Base-by-base conservation (phyloP, 2,797 vertebrate species). In the Parambassis ranga region DNA sequence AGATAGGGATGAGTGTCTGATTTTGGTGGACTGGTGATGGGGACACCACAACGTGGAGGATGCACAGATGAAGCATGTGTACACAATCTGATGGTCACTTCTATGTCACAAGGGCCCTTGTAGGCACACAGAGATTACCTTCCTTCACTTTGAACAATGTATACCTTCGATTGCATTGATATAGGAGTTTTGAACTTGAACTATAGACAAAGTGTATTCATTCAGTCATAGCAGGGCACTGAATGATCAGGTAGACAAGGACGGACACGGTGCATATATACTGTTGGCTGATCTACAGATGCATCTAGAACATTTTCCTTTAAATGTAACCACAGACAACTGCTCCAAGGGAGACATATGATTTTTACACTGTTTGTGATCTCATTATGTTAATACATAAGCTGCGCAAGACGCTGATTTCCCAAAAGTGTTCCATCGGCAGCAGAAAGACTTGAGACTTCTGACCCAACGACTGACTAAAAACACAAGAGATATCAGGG, bases 401-500 rank as follows among this genome's bases (percentile, higher is more conserved):
- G 16, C 32, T 30, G 39, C 42, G 52, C 59, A 19, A 67, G 55
- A 48, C 1, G 15, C 23, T 24, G 19, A 33, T 67, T 42, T 59
- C 31, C 38, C 37, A 0, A 32, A 58, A 42, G 15, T 22, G 56
- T 27, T 51, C 20, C 23, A 59, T 49, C 52, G 49, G 30, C 53
- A 58, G 51, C 60, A 55, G 36, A 65, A 55, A 62, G 50, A 35
- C 37, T n/a, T 4, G 14, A 37, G 47, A 69, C 64, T 49, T 69
- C 37, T 50, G 65, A 68, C 67, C 69, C 48, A 66, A 62, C 67
- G 41, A 43, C 52, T 49, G 65, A 55, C 67, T 49, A 37, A 48
- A 65, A 59, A 52, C 32, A 13, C 13, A 26, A 49, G 55, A 55
- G 44, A 78, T 32, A 82, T 72, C 46, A 66, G 62, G 57, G 57